phyloP scores from a whole-genome alignment of 1,140 invertebrate genomes.

The Carposina sasakii region DNA sequence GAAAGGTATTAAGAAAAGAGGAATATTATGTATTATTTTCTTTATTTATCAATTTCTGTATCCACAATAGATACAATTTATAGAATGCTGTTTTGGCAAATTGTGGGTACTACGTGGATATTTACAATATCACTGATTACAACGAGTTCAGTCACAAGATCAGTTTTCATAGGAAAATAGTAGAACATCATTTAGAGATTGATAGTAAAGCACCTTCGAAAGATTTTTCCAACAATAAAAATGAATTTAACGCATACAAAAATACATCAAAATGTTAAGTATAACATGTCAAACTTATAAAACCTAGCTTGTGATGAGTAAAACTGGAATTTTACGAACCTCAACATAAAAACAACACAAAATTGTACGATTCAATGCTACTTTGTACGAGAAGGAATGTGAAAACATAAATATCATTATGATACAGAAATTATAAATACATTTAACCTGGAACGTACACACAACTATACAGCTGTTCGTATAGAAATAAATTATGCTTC shows the following conservation, averaged over 20 bases:
- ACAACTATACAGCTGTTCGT: conserved; percentile 32
- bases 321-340: conserved; percentile 18
- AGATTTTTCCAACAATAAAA: conserved; percentile 17
- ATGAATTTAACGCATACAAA: conserved; percentile 36
- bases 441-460: conserved; percentile 29
- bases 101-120: conserved; percentile 29
- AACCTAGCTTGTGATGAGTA: conserved; percentile 56
- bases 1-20: conserved; percentile 4
- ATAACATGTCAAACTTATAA: conserved; percentile 21
- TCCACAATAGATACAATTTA: conserved; percentile 64
- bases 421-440: conserved; percentile 71
- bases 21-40: conserved; percentile 33
- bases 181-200: neutral
- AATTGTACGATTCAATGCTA: conserved; percentile 50
- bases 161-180: too few relatives aligned
- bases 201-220: conserved; percentile 21
- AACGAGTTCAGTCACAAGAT: too few relatives aligned
- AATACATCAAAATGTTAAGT: conserved; percentile 39
- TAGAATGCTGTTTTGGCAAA: conserved; percentile 43
- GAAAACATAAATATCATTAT: conserved; percentile 43
- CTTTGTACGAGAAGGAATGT: conserved; percentile 49
- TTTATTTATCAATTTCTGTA: conserved; percentile 72
- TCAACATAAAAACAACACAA: conserved; percentile 19
- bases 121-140: conserved; percentile 53
- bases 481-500: conserved; percentile 38